Evolutionary conservation across 1,140 invertebrate genomes (phyloP).

Genomic region (Elysia chlorotica): DNA sequence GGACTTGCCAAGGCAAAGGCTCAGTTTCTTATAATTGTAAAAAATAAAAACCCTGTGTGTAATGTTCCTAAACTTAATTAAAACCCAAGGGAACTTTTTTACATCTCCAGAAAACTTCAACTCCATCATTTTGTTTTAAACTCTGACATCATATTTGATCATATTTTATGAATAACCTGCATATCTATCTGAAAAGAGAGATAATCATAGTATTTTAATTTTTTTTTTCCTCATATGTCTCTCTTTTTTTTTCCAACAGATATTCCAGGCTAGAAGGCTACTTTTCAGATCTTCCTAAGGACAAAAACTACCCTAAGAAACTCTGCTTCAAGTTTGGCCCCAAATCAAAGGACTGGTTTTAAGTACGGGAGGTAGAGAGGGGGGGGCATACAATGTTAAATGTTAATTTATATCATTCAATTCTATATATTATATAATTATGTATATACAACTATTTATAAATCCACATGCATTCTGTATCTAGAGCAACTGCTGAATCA

Average conservation of each 20-base stretch:
- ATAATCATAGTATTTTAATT: not conserved
- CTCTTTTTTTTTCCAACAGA: conserved; percentile 46
- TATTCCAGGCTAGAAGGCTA: conserved; percentile 65
- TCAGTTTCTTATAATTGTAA: not conserved
- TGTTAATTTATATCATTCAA: too few relatives aligned
- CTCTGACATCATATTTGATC: not conserved
- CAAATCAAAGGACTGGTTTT: conserved; percentile 49
- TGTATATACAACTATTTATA: too few relatives aligned
- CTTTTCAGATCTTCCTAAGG: conserved; percentile 65
- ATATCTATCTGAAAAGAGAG: not conserved
- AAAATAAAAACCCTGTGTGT: too few relatives aligned
- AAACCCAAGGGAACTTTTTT: too few relatives aligned
- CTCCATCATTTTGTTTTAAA: not conserved
- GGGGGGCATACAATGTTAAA: too few relatives aligned
- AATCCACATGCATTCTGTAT: too few relatives aligned
- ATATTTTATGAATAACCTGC: not conserved
- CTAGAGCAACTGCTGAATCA: too few relatives aligned
- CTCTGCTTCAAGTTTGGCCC: conserved; percentile 66
- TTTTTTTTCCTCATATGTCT: not conserved
- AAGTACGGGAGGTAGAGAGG: not conserved
- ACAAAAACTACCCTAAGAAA: conserved; percentile 66
- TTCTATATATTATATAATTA: too few relatives aligned
- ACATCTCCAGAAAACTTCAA: too few relatives aligned
- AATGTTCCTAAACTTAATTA: too few relatives aligned
- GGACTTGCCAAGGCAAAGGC: not conserved